These are phyloP conservation scores for Scalopus aquaticus DNA, from an alignment of 2,113 vertebrate genomes.

Conservation along the genomic window DNA sequence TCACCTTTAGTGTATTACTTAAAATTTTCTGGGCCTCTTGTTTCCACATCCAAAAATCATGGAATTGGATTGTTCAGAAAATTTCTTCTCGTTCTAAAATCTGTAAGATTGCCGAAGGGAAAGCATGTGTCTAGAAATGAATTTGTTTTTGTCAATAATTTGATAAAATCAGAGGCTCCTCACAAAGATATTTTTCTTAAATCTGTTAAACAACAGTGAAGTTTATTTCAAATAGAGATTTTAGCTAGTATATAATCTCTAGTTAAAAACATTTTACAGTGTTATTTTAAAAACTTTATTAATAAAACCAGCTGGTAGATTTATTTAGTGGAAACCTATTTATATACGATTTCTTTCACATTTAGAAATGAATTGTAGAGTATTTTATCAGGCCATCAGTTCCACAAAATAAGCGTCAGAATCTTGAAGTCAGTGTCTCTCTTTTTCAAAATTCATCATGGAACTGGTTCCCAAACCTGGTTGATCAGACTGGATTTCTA, in stretches of 20 bases:
- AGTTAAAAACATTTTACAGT: background rate
- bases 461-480: background rate
- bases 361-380: slow-evolving; percentile 23
- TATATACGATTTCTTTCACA: background rate
- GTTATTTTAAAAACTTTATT: background rate
- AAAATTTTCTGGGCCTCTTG: background rate
- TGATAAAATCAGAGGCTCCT: background rate
- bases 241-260: slow-evolving; percentile 33
- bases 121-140: slow-evolving; percentile 36
- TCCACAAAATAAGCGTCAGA: background rate
- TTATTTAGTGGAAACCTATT: slow-evolving; percentile 39
- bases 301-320: slow-evolving; percentile 37
- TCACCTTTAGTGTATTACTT: slow-evolving; percentile 17
- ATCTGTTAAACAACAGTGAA: background rate
- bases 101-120: background rate
- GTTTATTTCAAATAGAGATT: slow-evolving; percentile 28
- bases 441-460: slow-evolving; percentile 19
- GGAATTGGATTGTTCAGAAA: background rate
- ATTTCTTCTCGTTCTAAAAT: slow-evolving; percentile 7
- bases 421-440: background rate
- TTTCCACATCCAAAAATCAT: background rate
- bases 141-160: background rate
- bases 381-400: background rate
- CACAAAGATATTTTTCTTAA: slow-evolving; percentile 6
- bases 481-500: background rate